Evolutionary conservation across 1,140 invertebrate genomes (phyloP).

Genomic region (Sitophilus oryzae): DNA sequence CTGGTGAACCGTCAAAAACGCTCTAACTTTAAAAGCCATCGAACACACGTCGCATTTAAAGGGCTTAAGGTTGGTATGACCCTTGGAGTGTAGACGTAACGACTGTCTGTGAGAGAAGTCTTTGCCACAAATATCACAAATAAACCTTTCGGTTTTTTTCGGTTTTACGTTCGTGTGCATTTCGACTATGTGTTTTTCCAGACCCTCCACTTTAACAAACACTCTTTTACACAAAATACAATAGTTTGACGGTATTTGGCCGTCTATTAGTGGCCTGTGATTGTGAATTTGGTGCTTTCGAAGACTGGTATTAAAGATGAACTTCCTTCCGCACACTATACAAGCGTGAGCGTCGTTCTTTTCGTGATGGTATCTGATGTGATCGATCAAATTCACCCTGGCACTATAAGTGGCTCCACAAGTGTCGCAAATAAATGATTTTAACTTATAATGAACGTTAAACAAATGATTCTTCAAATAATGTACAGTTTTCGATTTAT

Average conservation of each 20-base stretch:
- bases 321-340: constrained; percentile 15
- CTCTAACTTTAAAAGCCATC: constrained; percentile 26
- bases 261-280: constrained; percentile 19
- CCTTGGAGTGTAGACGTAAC: constrained; percentile 55
- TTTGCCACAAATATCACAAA: constrained; percentile 65
- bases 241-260: constrained; percentile 19
- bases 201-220: constrained; percentile 6
- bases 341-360: constrained; percentile 17
- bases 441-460: constrained; percentile 13
- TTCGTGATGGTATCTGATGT: constrained; percentile 16
- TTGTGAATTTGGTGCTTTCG: constrained; percentile 20
- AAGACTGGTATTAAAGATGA: constrained; percentile 18
- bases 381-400: constrained; percentile 12
- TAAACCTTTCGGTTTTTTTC: constrained; percentile 47
- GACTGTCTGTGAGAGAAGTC: constrained; percentile 49
- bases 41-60: constrained; percentile 18
- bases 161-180: constrained; percentile 10
- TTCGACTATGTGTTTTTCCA: constrained; percentile 12
- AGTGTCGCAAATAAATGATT: constrained; percentile 10
- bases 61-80: constrained; percentile 53
- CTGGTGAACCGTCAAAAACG: constrained; percentile 23
- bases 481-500: constrained; percentile 2
- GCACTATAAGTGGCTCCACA: constrained; percentile 15
- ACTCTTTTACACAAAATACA: constrained; percentile 21
- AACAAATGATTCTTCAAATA: constrained; percentile 14